phyloP scores from a whole-genome alignment of 2,797 vertebrate genomes.

The Cheirogaleus major region DNA sequence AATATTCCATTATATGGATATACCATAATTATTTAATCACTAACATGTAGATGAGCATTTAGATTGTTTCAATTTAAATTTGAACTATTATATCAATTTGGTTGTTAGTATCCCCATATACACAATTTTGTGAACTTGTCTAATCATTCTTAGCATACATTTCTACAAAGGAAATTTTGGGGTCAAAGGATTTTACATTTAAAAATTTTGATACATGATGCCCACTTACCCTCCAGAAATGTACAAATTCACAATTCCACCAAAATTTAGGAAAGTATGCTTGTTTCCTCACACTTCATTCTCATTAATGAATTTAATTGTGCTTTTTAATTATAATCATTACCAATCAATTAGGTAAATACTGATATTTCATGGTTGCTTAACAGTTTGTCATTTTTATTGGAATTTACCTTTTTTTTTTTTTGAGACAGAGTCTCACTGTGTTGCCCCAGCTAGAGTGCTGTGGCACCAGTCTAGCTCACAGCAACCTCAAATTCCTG shows the following conservation, averaged over 20 bases:
- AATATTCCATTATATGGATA: background rate
- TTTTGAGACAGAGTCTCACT: too few species aligned
- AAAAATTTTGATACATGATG: background rate
- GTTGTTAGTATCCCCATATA: background rate
- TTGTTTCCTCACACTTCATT: background rate
- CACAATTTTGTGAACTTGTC: background rate
- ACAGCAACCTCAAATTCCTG: too few species aligned
- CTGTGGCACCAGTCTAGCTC: too few species aligned
- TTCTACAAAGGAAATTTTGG: background rate
- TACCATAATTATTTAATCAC: background rate
- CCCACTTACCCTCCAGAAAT: background rate
- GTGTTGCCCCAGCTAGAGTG: too few species aligned
- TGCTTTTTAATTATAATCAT: background rate
- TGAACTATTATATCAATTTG: background rate
- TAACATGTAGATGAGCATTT: background rate
- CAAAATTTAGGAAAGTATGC: background rate
- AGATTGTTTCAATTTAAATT: background rate
- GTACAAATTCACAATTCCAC: background rate
- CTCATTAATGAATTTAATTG: background rate
- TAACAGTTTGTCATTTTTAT: background rate
- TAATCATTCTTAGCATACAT: conserved; percentile 42
- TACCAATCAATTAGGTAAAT: background rate
- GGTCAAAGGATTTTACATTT: background rate
- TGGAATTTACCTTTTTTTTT: background rate
- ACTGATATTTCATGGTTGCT: background rate